Evolutionary conservation across 2,797 vertebrate species (phyloP).

Genomic region (Liasis olivaceus): DNA sequence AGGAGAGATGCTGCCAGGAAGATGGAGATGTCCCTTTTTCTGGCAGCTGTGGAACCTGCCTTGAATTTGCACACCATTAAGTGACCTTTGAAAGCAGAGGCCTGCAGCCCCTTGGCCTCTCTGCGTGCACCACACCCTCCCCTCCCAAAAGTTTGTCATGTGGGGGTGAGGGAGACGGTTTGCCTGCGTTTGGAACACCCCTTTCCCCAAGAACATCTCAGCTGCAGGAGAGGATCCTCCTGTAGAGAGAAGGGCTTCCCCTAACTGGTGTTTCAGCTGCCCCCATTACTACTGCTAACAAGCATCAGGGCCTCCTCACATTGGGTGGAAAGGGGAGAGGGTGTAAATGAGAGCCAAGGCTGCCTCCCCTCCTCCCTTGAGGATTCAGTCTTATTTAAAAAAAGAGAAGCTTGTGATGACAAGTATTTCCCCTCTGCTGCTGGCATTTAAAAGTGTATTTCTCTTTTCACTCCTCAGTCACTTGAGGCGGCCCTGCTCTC

Average conservation of each 20-base stretch:
- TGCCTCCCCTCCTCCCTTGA: background rate
- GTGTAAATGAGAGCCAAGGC: background rate
- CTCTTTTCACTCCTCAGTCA: too few relatives aligned
- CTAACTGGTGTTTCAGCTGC: background rate
- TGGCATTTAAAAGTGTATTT: background rate
- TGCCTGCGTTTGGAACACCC: too few relatives aligned
- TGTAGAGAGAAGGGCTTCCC: background rate
- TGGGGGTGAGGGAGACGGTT: background rate
- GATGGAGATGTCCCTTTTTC: background rate
- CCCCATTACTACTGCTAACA: background rate
- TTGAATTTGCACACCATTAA: constrained; percentile 6
- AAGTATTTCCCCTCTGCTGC: too few relatives aligned
- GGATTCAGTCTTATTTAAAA: too few relatives aligned
- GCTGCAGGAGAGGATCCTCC: background rate
- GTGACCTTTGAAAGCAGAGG: constrained; percentile 15
- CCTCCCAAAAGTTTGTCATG: fast-evolving
- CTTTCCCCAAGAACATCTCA: background rate
- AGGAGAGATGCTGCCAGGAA: background rate
- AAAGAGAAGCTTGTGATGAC: background rate
- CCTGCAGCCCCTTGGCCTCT: too few relatives aligned
- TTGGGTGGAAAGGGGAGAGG: too few relatives aligned
- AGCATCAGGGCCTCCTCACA: background rate
- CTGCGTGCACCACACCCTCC: background rate
- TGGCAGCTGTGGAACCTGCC: background rate
- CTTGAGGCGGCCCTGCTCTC: background rate